Evolutionary conservation across 2,888 invertebrate genomes (phyloP), one percentile per base, ranked within the genome.

Genomic region (Myopa testacea): DNA sequence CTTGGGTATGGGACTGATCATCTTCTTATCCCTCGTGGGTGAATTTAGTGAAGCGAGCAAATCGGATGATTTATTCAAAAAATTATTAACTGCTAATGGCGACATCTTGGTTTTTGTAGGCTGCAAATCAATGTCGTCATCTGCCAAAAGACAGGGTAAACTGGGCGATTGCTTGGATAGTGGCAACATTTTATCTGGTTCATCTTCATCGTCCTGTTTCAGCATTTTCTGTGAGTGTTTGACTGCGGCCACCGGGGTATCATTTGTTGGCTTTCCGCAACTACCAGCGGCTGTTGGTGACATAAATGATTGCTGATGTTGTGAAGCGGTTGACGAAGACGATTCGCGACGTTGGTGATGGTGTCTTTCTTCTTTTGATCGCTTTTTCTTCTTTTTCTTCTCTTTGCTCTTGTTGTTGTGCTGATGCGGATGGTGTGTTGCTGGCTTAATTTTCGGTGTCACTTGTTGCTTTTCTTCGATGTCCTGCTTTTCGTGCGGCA

Each of bases 351-450:
- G 84, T 77, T 84, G 82, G 85, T 93, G 93, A 85, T 94, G 93
- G 58, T 94, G 92, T 84, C 91, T 92, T 81, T 93, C 95, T 84
- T 95, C 95, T 86, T 93, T 95, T 75, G 93, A 95, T 85, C 94
- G 94, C 87, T 95, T 96, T 83, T 95, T 93, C 87, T 95, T 96
- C 89, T 96, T 96, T 88, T 94, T 95, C 89, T 94, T 95, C 83
- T 95, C 95, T 85, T 93, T 94, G 74, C 90, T 90, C 81, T 94
- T 87, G 72, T 78, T 71, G 58, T 78, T 76, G 1, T 84, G 0
- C 55, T 63, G 75, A n/a, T 70, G 76, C 19, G 65, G 63, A 4
- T 74, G 34, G 12, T 78, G 75, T 50, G 37, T 63, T 37, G 55
- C 26, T 81, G 80, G 38, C 8, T 65, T 65, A 14, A 69, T 3